Percentiles rank a stretch among this genome's conserved stretches.
Conservation (phyloP, 2,797 vertebrate genomes). For the Sphenodon punctatus region DNA sequence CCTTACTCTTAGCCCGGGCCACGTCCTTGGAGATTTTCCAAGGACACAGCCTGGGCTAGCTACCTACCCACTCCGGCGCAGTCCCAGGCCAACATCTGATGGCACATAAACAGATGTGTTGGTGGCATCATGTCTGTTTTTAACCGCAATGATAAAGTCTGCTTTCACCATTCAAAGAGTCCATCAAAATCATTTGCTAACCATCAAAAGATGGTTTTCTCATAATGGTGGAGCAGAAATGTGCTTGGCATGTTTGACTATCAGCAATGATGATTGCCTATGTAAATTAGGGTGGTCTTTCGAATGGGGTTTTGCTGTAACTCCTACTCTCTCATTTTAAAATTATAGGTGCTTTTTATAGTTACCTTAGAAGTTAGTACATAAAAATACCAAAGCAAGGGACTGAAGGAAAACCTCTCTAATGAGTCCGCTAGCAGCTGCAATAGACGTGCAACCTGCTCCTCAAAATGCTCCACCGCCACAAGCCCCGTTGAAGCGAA, state of each 20-base stretch:
- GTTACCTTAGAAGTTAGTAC: background rate
- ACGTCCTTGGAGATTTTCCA: no score
- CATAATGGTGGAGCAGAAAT: constrained; percentile 32
- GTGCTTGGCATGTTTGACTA: constrained; percentile 7
- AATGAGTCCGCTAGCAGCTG: constrained; percentile 1
- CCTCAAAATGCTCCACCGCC: no score
- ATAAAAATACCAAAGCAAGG: constrained; percentile 8
- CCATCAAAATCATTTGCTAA: constrained; percentile 16
- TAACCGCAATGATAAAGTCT: no score
- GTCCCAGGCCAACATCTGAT: no score
- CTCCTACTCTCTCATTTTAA: background rate
- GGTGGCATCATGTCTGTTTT: no score
- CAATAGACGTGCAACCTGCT: rapidly evolving
- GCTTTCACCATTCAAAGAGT: no score
- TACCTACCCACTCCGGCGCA: no score
- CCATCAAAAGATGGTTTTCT: constrained; percentile 10
- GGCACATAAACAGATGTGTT: no score
- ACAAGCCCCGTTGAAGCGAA: no score
- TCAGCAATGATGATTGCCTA: constrained; percentile 7
- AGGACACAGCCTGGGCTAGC: no score
- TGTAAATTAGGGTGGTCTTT: constrained; percentile 40
- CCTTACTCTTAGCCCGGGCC: no score
- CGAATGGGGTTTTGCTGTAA: background rate
- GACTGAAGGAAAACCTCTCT: constrained; percentile 15
- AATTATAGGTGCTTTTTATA: constrained; percentile 50